phyloP scores from a whole-genome alignment of 1,140 invertebrate species.

The Latrodectus geometricus region DNA sequence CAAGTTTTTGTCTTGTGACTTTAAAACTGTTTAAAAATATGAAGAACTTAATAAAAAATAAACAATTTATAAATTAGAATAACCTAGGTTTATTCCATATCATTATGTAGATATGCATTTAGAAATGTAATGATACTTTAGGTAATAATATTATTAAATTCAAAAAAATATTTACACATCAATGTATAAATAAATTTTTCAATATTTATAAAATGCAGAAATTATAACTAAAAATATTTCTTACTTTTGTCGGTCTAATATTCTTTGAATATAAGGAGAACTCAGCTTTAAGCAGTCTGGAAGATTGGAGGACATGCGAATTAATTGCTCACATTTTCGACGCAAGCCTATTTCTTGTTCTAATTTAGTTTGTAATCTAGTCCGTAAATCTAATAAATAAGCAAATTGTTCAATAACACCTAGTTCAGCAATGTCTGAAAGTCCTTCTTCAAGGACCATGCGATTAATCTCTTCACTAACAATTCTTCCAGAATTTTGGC shows the following conservation, averaged over 20 bases:
- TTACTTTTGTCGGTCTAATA: slow-evolving; percentile 60
- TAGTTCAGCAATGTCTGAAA: slow-evolving; percentile 36
- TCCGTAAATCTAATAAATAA: slow-evolving; percentile 53
- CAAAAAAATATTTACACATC: too few relatives aligned
- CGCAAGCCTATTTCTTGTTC: slow-evolving; percentile 54
- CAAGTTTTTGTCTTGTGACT: too few relatives aligned
- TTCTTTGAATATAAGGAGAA: slow-evolving; percentile 59
- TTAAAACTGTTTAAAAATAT: too few relatives aligned
- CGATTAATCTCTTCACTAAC: slow-evolving; percentile 43
- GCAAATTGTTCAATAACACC: slow-evolving; percentile 51
- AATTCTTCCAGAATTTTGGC: slow-evolving; percentile 55
- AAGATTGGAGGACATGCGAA: slow-evolving; percentile 59
- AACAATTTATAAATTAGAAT: too few relatives aligned
- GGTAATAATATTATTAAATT: too few relatives aligned
- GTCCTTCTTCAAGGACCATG: slow-evolving; percentile 50
- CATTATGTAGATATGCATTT: too few relatives aligned
- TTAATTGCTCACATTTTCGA: slow-evolving; percentile 55
- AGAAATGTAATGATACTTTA: too few relatives aligned
- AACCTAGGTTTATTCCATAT: too few relatives aligned
- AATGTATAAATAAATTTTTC: too few relatives aligned
- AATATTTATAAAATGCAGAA: too few relatives aligned
- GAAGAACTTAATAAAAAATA: too few relatives aligned
- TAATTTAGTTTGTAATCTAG: slow-evolving; percentile 55
- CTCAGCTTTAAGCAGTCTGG: slow-evolving; percentile 62
- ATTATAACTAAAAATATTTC: background rate